Base-by-base conservation (phyloP, 2,797 vertebrate species). In the Bovichtus diacanthus region DNA sequence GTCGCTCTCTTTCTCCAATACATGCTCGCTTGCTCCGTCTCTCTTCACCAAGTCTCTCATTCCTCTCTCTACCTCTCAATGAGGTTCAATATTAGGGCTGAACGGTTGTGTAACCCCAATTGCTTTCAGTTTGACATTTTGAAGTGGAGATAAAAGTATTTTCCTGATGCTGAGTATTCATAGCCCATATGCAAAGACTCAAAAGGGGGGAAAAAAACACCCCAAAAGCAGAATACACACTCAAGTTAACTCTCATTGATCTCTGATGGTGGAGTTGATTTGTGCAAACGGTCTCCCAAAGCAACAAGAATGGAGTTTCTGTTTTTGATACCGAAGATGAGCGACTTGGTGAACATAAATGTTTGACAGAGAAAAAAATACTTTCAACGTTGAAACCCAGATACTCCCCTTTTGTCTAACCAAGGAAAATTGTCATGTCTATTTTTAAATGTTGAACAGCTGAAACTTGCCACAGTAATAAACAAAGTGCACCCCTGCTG, bases 51-150 rank as follows among this genome's bases (percentile, higher is more conserved):
- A 76, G 36, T 72, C 66, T 76, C 80, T 80, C 81, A 71, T 79
- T 80, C 62, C 72, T 11, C 54, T 34, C 56, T 49, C 25, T 25
- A 34, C 41, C 54, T 56, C 73, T 78, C 63, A 38, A 8, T 82
- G 72, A 81, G 71, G 78, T 76, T 89, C 65, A 58, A 29, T 75
- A 67, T 81, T 68, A 51, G 78, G 68, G 67, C 80, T 65, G 79
- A 86, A 86, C 7, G 50, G 34, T 44, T 82, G 72, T 62, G 61
- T 67, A 38, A 55, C 65, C 60, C 76, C 76, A 58, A 72, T 65
- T 74, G 61, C 73, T 84, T 80, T 73, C 78, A 83, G 64, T 81
- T 84, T 74, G 84, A 80, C 81, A 78, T 85, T 87, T 72, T 76
- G 75, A 85, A 81, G 85, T 65, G 2, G 39, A 81, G 82, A 87